Conservation (phyloP, 2,888 invertebrate genomes). For the Macrosoma leucophasiata region DNA sequence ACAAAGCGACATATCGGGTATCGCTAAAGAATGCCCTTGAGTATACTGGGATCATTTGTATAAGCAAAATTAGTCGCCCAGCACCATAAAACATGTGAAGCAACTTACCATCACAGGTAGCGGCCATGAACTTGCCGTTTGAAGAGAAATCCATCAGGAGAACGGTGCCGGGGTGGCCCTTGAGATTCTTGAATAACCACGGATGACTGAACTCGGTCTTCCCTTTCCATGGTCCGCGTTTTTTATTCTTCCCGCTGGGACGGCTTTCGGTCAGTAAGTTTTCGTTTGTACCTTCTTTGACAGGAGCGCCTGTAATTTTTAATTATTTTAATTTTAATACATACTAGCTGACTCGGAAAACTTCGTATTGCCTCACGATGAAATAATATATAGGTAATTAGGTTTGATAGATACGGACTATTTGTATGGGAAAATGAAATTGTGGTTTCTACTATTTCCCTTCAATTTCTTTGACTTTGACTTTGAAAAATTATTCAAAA, state of each 20-base stretch:
- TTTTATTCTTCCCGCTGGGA: constrained; percentile 66
- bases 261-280: constrained; percentile 49
- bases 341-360: too few relatives aligned
- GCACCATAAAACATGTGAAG: constrained; percentile 19
- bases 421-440: too few relatives aligned
- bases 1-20: too few relatives aligned
- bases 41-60: not conserved
- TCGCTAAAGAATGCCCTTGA: not conserved
- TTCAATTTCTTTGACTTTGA: too few relatives aligned
- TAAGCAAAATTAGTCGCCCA: constrained; percentile 19
- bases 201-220: constrained; percentile 79
- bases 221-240: constrained; percentile 64
- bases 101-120: constrained; percentile 90
- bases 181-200: constrained; percentile 88
- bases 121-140: constrained; percentile 90
- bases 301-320: constrained; percentile 49
- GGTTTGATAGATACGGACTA: too few relatives aligned
- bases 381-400: too few relatives aligned
- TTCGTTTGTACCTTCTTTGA: constrained; percentile 23
- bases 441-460: too few relatives aligned
- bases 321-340: too few relatives aligned
- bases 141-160: constrained; percentile 87
- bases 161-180: constrained; percentile 86
- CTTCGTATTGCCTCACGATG: too few relatives aligned
- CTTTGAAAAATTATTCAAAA: too few relatives aligned